Evolutionary conservation across 64 coral and sea anemone genomes (phyloP).

Genomic region (Stichodactyla helianthus): DNA sequence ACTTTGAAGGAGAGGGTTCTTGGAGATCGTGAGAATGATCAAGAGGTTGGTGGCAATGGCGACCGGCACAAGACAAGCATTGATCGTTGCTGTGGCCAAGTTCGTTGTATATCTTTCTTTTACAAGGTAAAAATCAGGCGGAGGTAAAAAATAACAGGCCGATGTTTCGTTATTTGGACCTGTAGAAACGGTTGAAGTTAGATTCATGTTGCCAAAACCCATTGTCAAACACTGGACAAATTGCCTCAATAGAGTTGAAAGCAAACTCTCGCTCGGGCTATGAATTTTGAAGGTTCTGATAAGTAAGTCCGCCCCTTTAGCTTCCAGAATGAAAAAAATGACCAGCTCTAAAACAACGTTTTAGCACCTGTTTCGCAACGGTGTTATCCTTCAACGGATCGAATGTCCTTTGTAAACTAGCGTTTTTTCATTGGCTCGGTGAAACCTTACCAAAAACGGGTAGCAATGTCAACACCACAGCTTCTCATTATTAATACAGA

Average conservation of each 20-base stretch:
- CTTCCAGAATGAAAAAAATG: not conserved
- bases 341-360: not conserved
- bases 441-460: not conserved
- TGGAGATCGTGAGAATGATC: constrained; percentile 47
- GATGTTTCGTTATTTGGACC: not conserved
- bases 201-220: too few relatives aligned
- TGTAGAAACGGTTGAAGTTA: too few relatives aligned
- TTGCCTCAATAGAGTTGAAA: too few relatives aligned
- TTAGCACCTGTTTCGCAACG: not conserved
- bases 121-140: constrained; percentile 34
- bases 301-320: not conserved
- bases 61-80: constrained; percentile 46
- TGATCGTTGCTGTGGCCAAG: constrained; percentile 61
- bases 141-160: constrained; percentile 54
- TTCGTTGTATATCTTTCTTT: constrained; percentile 39
- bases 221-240: too few relatives aligned
- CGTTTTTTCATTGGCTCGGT: not conserved
- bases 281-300: not conserved
- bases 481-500: not conserved
- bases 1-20: constrained; percentile 32
- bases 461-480: not conserved
- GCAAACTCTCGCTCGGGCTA: too few relatives aligned
- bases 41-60: constrained; percentile 59
- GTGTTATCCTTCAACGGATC: not conserved
- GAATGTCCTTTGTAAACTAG: not conserved